Conservation (phyloP, 1,140 invertebrate species). For the Manduca sexta region DNA sequence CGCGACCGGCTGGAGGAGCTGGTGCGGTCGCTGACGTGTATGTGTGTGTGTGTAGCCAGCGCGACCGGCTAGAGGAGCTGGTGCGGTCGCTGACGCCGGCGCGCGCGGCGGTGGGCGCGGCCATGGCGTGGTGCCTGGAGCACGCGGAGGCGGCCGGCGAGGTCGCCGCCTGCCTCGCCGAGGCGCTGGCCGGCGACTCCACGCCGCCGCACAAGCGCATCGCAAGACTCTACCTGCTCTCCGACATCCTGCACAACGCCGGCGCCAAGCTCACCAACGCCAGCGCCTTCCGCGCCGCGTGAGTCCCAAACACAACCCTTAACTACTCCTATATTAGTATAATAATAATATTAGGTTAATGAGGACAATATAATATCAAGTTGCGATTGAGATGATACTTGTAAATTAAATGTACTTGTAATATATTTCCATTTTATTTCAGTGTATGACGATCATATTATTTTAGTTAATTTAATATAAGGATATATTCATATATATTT, state of each 20-base stretch:
- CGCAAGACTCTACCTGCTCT: constrained; percentile 94
- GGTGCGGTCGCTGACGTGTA: too few species aligned
- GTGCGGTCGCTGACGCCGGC: constrained; percentile 92
- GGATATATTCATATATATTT: too few species aligned
- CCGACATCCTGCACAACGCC: constrained; percentile 98
- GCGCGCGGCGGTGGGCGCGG: constrained; percentile 89
- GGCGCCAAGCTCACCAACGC: constrained; percentile 97
- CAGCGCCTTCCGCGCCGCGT: constrained; percentile 95
- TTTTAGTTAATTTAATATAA: too few species aligned
- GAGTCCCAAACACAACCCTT: too few species aligned
- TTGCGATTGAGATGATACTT: too few species aligned
- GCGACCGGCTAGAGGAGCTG: constrained; percentile 94
- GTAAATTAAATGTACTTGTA: too few species aligned
- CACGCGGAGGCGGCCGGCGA: constrained; percentile 98
- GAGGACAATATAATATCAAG: too few species aligned
- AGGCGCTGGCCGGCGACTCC: constrained; percentile 87
- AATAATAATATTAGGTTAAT: too few species aligned
- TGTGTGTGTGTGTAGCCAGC: constrained; percentile 76
- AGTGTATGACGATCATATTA: too few species aligned
- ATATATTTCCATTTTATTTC: too few species aligned
- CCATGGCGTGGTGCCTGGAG: constrained; percentile 99
- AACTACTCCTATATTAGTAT: too few species aligned
- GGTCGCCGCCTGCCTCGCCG: constrained; percentile 94
- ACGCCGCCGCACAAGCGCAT: constrained; percentile 94
- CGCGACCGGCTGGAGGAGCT: too few species aligned